Evolutionary conservation across 2,797 vertebrate genomes (phyloP), one percentile per base, ranked within the genome.

Genomic region (Melanogrammus aeglefinus): DNA sequence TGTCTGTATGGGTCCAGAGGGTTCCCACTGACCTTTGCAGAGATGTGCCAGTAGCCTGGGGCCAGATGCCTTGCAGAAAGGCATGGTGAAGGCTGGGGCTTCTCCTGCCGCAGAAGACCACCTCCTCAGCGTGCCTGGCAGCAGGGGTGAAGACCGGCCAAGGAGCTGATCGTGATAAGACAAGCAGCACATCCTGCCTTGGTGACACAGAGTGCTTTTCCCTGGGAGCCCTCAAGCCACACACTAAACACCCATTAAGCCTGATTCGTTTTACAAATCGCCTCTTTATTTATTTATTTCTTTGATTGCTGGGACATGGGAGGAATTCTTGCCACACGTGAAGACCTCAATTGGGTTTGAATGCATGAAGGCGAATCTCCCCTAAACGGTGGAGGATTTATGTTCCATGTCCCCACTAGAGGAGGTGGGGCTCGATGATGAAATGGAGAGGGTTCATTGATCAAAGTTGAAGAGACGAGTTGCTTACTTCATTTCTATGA

Each of bases 1-100:
- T 91, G 90, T 91, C 91, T 90, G 91, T 86, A 93, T 83, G 86
- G 91, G 90, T 78, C 81, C 82, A 78, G 83, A 82, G 90, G 88
- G 86, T 86, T 87, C 75, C 31, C 24, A 51, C 86, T 94, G 94
- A 94, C 93, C 93, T 93, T 92, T 85, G 74, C 69, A 24, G 86
- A 85, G 83, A 83, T 83, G 85, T 88, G 70, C 85, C 74, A 66
- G 80, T 82, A 83, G 89, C 85, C 85, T 51, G 1, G 69, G 73
- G 84, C 88, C 86, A 82, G 78, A 79, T 29, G 83, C 88, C 86
- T 85, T 85, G 85, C 83, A 87, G 86, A 88, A 86, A 86, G 87
- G 88, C 84, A 86, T 82, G 3, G 77, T 79, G 77, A 76, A 75
- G 83, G 74, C 73, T 74, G 79, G 75, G 80, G 85, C 84, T 69